A percentile compares a stretch with the other conserved stretches of the same genome.
These are phyloP conservation scores for Gila orcuttii DNA, from an alignment of 2,113 vertebrate genomes.

Conservation along the genomic window DNA sequence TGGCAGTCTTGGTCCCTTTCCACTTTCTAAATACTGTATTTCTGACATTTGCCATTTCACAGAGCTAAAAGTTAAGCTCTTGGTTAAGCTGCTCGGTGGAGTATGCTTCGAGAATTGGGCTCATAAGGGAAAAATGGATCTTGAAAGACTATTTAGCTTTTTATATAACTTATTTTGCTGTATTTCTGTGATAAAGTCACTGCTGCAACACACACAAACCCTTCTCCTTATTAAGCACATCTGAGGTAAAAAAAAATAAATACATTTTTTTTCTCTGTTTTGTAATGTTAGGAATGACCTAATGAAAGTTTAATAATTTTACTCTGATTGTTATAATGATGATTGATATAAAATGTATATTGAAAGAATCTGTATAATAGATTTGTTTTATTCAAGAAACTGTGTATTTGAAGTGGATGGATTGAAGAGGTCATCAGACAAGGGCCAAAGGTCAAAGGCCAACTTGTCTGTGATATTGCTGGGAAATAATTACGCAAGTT, in stretches of 20 bases:
- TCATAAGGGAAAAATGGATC: constrained; percentile 58
- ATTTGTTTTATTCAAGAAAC: too few relatives aligned
- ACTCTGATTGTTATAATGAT: neutral
- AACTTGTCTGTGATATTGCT: constrained; percentile 33
- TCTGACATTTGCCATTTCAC: neutral
- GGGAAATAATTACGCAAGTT: constrained; percentile 48
- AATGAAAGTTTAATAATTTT: neutral
- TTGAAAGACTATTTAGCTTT: constrained; percentile 61
- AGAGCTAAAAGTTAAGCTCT: constrained; percentile 15
- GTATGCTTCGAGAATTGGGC: constrained; percentile 55
- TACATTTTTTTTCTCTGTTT: neutral
- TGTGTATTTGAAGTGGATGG: neutral
- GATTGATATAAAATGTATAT: neutral
- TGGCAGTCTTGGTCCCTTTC: neutral
- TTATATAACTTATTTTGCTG: constrained; percentile 60
- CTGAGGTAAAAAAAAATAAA: constrained; percentile 9
- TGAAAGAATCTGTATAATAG: neutral
- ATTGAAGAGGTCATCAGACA: constrained; percentile 45
- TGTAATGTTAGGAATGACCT: constrained; percentile 25
- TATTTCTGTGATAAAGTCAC: constrained; percentile 55
- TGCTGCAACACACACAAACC: constrained; percentile 24
- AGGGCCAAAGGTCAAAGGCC: constrained; percentile 48
- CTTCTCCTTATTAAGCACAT: constrained; percentile 58
- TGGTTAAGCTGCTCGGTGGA: constrained; percentile 44
- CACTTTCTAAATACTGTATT: constrained; percentile 2